Evolutionary conservation across 2,797 vertebrate species (phyloP).

Genomic region (Triplophysa bombifrons): DNA sequence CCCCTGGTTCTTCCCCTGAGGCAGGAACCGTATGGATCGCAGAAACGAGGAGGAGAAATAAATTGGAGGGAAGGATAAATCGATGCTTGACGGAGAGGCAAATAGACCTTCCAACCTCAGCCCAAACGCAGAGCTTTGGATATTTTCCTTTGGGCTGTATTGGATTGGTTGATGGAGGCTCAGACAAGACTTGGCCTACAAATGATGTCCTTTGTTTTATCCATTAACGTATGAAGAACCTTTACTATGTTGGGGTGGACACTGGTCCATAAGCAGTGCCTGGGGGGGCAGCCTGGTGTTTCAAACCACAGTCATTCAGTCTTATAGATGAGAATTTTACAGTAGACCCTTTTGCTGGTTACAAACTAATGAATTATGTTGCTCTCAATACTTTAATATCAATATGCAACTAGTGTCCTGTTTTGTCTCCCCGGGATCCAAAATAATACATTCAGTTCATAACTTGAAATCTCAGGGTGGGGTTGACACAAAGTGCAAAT

Average conservation of each 20-base stretch:
- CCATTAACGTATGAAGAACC: constrained; percentile 65
- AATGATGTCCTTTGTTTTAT: constrained; percentile 82
- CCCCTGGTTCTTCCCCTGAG: constrained; percentile 72
- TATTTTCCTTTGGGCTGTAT: constrained; percentile 75
- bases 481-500: constrained; percentile 37
- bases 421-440: constrained; percentile 13
- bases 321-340: neutral
- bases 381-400: neutral
- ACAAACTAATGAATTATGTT: neutral
- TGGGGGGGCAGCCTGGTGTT: constrained; percentile 28
- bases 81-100: constrained; percentile 78
- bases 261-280: neutral
- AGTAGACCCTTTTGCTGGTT: neutral
- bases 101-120: constrained; percentile 76
- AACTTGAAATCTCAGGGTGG: constrained; percentile 34
- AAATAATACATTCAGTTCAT: neutral
- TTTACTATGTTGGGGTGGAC: constrained; percentile 60
- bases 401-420: neutral
- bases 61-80: constrained; percentile 83
- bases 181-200: constrained; percentile 78
- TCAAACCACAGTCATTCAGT: neutral
- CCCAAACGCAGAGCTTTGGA: constrained; percentile 62
- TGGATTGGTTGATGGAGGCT: constrained; percentile 75
- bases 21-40: constrained; percentile 74
- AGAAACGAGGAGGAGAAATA: constrained; percentile 76